A percentile compares a stretch with the other conserved stretches of the same genome.
phyloP scores from a whole-genome alignment of 2,888 invertebrate genomes.

The Drosophila quinaria region DNA sequence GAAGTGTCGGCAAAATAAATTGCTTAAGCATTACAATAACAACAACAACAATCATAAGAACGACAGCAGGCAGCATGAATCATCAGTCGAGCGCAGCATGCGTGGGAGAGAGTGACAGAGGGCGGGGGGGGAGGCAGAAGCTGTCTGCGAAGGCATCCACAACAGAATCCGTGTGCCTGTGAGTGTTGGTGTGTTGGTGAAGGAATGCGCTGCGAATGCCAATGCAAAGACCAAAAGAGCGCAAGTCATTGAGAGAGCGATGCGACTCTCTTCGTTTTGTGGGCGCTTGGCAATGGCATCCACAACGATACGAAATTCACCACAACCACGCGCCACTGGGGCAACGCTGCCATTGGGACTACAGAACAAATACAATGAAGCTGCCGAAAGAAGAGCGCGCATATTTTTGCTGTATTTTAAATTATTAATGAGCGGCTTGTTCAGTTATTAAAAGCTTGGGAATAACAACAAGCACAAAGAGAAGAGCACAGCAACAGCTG shows the following conservation, averaged over 20 bases:
- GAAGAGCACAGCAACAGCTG: slow-evolving; percentile 21
- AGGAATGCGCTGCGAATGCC: slow-evolving; percentile 62
- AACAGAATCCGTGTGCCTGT: slow-evolving; percentile 35
- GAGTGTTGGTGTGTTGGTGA: slow-evolving; percentile 20
- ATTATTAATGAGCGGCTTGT: slow-evolving; percentile 82
- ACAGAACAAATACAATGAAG: slow-evolving; percentile 9
- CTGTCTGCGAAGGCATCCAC: slow-evolving; percentile 60
- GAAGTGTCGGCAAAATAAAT: slow-evolving; percentile 69
- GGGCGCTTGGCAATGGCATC: slow-evolving; percentile 52
- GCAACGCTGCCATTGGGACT: slow-evolving; percentile 38
- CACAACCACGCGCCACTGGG: slow-evolving; percentile 62
- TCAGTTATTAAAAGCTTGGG: slow-evolving; percentile 83
- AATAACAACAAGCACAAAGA: slow-evolving; percentile 46
- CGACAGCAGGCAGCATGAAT: slow-evolving; percentile 66
- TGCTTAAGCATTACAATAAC: slow-evolving; percentile 49
- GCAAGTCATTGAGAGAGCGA: background rate
- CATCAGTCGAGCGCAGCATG: slow-evolving; percentile 48
- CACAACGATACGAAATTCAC: slow-evolving; percentile 53
- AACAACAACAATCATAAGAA: slow-evolving; percentile 34
- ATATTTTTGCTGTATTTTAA: slow-evolving; percentile 79
- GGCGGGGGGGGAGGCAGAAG: background rate
- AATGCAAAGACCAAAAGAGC: slow-evolving; percentile 51
- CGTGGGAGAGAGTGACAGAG: slow-evolving; percentile 10
- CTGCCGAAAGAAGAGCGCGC: slow-evolving; percentile 51
- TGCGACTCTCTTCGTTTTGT: slow-evolving; percentile 29